These are phyloP conservation scores for Tetheella fluctuosa DNA, from an alignment of 2,888 invertebrate genomes.

Conservation along the genomic window DNA sequence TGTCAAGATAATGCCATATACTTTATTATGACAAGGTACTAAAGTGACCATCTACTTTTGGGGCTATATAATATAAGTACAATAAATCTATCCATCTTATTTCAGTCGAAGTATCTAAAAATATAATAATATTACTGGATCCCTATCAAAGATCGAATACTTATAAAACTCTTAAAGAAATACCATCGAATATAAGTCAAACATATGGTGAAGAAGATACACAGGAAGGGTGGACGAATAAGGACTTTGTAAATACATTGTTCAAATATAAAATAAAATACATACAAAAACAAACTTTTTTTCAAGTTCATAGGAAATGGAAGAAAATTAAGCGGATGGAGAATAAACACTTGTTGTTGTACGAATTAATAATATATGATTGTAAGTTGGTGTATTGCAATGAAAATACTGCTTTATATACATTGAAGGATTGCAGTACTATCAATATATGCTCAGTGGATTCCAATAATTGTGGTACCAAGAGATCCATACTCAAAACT, in stretches of 20 bases:
- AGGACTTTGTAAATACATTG: not conserved
- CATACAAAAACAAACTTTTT: not conserved
- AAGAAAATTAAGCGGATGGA: not conserved
- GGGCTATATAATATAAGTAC: too few relatives aligned
- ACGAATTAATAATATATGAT: not conserved
- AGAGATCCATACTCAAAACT: not conserved
- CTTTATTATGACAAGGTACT: too few relatives aligned
- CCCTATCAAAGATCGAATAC: not conserved
- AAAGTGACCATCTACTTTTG: too few relatives aligned
- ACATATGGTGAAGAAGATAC: not conserved
- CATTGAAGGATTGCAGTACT: not conserved
- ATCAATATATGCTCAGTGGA: not conserved
- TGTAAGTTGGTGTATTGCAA: not conserved
- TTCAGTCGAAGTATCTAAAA: not conserved
- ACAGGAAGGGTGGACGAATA: not conserved
- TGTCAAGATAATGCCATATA: too few relatives aligned
- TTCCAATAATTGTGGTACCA: not conserved
- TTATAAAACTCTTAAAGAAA: constrained; percentile 3
- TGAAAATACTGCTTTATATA: not conserved
- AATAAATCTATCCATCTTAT: not conserved
- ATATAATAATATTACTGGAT: not conserved
- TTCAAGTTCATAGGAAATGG: not conserved
- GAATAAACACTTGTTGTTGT: not conserved
- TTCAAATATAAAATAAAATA: not conserved
- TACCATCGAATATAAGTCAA: not conserved